These are phyloP conservation scores for Pelodytes ibericus DNA, from an alignment of 2,797 vertebrate genomes.

Conservation along the genomic window DNA sequence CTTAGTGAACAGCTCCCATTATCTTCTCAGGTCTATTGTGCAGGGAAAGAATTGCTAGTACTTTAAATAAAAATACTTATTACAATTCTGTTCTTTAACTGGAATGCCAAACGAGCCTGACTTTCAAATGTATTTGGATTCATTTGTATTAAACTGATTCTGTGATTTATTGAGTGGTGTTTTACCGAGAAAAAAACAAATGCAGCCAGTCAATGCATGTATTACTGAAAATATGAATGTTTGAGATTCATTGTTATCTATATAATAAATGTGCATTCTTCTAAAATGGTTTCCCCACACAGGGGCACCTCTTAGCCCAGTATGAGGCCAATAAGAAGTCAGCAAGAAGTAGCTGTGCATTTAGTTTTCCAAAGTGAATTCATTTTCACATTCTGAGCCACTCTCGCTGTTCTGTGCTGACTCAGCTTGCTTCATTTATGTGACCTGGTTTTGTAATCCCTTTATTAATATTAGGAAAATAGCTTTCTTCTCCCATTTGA, in stretches of 20 bases:
- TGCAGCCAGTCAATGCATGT: conserved; percentile 8
- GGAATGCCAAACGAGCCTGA: background rate
- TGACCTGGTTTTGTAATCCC: conserved; percentile 91
- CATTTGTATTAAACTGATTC: background rate
- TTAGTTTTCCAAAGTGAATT: conserved; percentile 65
- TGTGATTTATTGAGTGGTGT: background rate
- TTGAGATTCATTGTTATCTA: conserved; percentile 28
- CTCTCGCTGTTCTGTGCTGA: conserved; percentile 74
- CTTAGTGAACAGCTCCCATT: too few relatives aligned
- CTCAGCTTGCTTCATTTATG: conserved; percentile 90
- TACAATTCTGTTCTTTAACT: too few relatives aligned
- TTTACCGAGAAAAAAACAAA: background rate
- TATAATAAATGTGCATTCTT: conserved; percentile 39
- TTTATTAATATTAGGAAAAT: conserved; percentile 87
- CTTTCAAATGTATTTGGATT: background rate
- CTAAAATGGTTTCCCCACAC: conserved; percentile 27
- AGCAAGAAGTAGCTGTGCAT: conserved; percentile 64
- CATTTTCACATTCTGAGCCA: conserved; percentile 72
- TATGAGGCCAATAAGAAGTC: conserved; percentile 55
- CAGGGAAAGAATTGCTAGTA: too few relatives aligned
- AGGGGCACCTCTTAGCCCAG: conserved; percentile 46
- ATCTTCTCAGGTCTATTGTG: too few relatives aligned
- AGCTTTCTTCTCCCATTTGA: conserved; percentile 74
- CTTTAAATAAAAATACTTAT: too few relatives aligned
- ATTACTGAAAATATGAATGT: conserved; percentile 17